Percentiles rank a stretch among this genome's conserved stretches.
phyloP scores from a whole-genome alignment of 2,888 invertebrate genomes.

The Endomychus coccineus region DNA sequence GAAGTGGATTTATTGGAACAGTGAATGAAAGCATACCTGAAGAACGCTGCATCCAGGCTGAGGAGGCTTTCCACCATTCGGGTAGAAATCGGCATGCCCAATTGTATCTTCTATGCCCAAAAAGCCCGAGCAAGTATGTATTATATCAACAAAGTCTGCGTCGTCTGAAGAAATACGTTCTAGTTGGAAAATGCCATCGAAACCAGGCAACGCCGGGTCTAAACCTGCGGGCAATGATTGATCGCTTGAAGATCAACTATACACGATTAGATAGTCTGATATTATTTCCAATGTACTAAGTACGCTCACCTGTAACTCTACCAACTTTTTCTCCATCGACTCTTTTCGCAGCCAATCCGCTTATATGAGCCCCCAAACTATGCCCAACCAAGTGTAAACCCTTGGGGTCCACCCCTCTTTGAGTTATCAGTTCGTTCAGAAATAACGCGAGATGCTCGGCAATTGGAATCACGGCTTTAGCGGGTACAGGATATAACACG shows the following conservation, averaged over 20 bases:
- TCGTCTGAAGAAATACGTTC: constrained; percentile 53
- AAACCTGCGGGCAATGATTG: constrained; percentile 43
- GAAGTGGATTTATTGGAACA: neutral
- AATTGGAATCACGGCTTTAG: constrained; percentile 43
- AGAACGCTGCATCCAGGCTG: constrained; percentile 56
- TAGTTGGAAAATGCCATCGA: constrained; percentile 42
- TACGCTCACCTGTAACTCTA: constrained; percentile 50
- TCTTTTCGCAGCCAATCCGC: constrained; percentile 39
- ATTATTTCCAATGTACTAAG: no score
- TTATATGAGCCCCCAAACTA: constrained; percentile 52
- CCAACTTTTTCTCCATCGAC: constrained; percentile 44
- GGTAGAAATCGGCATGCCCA: constrained; percentile 65
- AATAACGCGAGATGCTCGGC: constrained; percentile 48
- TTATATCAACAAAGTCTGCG: constrained; percentile 62
- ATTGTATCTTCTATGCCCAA: constrained; percentile 58
- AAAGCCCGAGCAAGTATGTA: constrained; percentile 63
- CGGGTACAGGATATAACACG: constrained; percentile 34
- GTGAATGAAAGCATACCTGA: neutral
- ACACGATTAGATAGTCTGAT: no score
- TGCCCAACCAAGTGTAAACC: constrained; percentile 52
- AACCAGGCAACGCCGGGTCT: constrained; percentile 65
- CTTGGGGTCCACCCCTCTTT: constrained; percentile 34
- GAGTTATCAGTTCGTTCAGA: constrained; percentile 37
- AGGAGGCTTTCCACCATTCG: constrained; percentile 57
- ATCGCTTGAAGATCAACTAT: neutral